phyloP scores from a whole-genome alignment of 1,140 invertebrate genomes.

The Pristionchus pacificus region DNA sequence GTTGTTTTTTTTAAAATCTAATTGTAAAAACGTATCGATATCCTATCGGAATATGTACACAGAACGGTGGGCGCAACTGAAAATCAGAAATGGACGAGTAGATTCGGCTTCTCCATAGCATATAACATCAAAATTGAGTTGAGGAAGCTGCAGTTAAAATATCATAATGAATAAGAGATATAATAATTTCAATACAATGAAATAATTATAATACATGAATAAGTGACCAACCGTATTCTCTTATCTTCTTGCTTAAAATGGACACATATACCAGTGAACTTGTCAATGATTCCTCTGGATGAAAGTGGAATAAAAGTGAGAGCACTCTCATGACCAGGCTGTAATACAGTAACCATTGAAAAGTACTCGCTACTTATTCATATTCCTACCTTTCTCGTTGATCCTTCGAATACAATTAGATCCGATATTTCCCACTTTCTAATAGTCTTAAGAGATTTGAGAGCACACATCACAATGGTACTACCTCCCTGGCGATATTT shows the following conservation, averaged over 20 bases:
- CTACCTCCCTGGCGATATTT: not conserved
- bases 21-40: too few species aligned
- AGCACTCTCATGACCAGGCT: not conserved
- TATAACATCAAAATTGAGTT: too few species aligned
- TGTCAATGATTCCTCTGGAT: not conserved
- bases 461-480: not conserved
- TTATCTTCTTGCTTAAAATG: not conserved
- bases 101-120: too few species aligned
- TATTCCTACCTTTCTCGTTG: not conserved
- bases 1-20: too few species aligned
- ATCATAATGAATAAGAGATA: not conserved
- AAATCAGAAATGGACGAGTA: too few species aligned
- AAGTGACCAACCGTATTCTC: not conserved
- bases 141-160: not conserved
- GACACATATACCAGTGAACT: slow-evolving; percentile 10
- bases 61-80: too few species aligned
- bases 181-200: too few species aligned
- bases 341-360: not conserved
- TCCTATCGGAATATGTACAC: too few species aligned
- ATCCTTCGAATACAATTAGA: not conserved
- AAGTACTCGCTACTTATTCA: not conserved
- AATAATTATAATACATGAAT: not conserved
- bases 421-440: not conserved
- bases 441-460: not conserved
- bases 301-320: not conserved